Conservation (phyloP, 1,140 invertebrate species). For the Chymomyza costata region DNA sequence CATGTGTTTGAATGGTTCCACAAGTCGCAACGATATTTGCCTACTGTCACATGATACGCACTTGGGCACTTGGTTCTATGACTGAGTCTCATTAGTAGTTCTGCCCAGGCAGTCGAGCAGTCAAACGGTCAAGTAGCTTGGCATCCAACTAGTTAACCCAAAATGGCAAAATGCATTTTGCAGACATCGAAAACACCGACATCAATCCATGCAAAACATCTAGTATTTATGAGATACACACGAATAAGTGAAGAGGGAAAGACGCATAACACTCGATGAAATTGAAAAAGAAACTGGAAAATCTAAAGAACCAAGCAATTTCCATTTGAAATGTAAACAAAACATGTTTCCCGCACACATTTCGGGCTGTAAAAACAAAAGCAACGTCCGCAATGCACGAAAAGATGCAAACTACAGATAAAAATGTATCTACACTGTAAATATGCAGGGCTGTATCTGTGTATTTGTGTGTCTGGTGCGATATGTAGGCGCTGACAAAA, state of each 20-base stretch:
- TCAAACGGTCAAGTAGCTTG: not conserved
- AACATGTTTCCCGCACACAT: conserved; percentile 62
- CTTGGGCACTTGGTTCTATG: conserved; percentile 12
- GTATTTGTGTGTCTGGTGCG: conserved; percentile 6
- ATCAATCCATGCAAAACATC: too few relatives aligned
- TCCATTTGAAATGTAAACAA: conserved; percentile 65
- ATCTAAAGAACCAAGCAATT: conserved; percentile 44
- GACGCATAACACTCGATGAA: conserved; percentile 8
- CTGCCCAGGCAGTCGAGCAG: not conserved
- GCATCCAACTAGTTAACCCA: conserved; percentile 20
- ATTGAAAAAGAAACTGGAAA: conserved; percentile 30
- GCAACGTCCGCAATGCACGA: conserved; percentile 33
- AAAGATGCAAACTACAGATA: conserved; percentile 38
- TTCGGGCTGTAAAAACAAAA: conserved; percentile 35
- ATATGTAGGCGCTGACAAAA: too few relatives aligned
- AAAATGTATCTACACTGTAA: conserved; percentile 9
- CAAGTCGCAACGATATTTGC: conserved; percentile 41
- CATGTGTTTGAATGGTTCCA: conserved; percentile 6
- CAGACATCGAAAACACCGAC: conserved; percentile 26
- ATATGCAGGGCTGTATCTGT: conserved; percentile 1
- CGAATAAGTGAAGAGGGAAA: too few relatives aligned
- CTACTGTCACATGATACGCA: conserved; percentile 42
- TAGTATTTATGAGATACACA: conserved; percentile 15
- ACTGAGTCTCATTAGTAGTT: conserved; percentile 27
- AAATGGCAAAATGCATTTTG: conserved; percentile 60